Evolutionary conservation across 2,797 vertebrate species (phyloP).

Genomic region (Melanotaenia nigrans): DNA sequence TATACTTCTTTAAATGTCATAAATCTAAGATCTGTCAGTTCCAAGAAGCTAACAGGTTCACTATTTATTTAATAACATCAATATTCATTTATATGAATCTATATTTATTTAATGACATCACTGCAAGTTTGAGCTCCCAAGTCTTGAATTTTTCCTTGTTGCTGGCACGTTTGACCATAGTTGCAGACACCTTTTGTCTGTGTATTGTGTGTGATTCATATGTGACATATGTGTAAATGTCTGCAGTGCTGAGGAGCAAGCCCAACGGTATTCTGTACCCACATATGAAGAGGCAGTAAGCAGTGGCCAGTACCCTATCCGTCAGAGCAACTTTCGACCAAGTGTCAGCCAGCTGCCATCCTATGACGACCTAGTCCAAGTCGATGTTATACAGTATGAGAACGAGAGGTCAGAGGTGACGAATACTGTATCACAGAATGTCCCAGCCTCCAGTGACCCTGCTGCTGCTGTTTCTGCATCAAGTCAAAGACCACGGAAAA

Average conservation of each 20-base stretch:
- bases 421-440: conserved; percentile 4
- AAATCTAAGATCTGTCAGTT: neutral
- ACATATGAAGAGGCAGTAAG: conserved; percentile 94
- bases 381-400: conserved; percentile 75
- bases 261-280: conserved; percentile 88
- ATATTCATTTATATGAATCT: too few species aligned
- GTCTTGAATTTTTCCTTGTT: neutral
- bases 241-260: conserved; percentile 73
- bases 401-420: conserved; percentile 55
- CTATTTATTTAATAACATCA: neutral
- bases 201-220: conserved; percentile 1
- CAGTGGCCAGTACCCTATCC: conserved; percentile 79
- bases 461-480: conserved; percentile 34
- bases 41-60: neutral
- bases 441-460: neutral
- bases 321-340: conserved; percentile 76
- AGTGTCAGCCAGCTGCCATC: conserved; percentile 90
- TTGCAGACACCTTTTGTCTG: neutral
- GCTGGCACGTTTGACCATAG: neutral
- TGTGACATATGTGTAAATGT: conserved; percentile 12
- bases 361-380: conserved; percentile 89
- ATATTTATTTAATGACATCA: neutral
- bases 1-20: neutral
- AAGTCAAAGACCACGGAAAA: conserved; percentile 74
- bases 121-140: neutral